Evolutionary conservation across 2,888 invertebrate species (phyloP), one percentile per base, ranked within the genome.

Genomic region (Tethea ocularis): DNA sequence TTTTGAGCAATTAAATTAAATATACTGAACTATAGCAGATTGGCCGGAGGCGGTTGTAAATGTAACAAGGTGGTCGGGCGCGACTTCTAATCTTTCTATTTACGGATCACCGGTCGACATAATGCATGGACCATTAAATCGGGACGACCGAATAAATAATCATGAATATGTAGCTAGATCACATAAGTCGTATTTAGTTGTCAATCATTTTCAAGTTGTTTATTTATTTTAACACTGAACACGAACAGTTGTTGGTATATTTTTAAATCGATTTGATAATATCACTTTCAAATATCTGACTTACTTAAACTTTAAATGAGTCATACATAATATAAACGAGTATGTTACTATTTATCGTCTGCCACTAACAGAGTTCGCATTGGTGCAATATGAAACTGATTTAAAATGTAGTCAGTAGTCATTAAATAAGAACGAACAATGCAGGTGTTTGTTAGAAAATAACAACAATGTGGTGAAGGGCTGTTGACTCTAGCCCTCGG

Each of bases 41-140:
- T 56, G 36, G 67, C 67, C 67, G 38, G 54, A 59, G 69, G 74
- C 74, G 64, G 63, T 72, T 75, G 68, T 68, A 84, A 83, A 76
- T 83, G 82, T 84, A 81, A 81, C 86, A 78, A 86, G 87, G 85
- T 80, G 74, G 80, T 76, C 78, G 52, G 68, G 74, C 69, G 63
- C 62, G 74, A 72, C 67, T 68, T 77, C 77, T 82, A 83, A 83
- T 84, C 81, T 80, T 75, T 82, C 81, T 86, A 81, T 80, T 85
- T 87, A 82, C 68, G 82, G 82, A 68, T 33, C 33, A 8, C 59
- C 67, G 69, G 65, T 63, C 51, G 64, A 71, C 69, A 66, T 66
- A 66, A 63, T 57, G 64, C 70, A 71, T 68, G 67, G 72, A 65
- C 73, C 72, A 79, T 79, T 81, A 77, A 80, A 77, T 73, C 73